Percentiles rank a stretch among this genome's conserved stretches.
Conservation (phyloP, 2,888 invertebrate genomes). For the Notodonta dromedarius region DNA sequence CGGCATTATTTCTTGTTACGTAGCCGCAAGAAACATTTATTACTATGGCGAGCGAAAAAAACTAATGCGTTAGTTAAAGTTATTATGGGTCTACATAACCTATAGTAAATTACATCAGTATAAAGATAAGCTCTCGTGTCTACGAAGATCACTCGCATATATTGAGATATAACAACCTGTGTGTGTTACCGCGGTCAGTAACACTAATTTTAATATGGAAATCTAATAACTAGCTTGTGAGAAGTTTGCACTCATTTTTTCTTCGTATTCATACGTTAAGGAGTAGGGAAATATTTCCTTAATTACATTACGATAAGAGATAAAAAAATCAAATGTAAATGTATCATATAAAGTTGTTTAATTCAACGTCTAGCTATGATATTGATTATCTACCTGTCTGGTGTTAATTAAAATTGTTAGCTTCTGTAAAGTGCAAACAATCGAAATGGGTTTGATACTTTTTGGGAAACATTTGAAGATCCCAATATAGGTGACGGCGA, state of each 20-base stretch:
- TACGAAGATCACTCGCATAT: slow-evolving; percentile 14
- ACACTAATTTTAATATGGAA: slow-evolving; percentile 24
- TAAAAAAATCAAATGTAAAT: background rate
- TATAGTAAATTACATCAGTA: slow-evolving; percentile 26
- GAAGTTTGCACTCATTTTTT: slow-evolving; percentile 17
- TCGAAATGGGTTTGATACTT: background rate
- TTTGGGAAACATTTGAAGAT: slow-evolving; percentile 12
- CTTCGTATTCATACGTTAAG: slow-evolving; percentile 6
- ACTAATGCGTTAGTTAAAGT: slow-evolving; percentile 30
- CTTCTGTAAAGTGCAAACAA: background rate
- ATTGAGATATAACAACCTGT: slow-evolving; percentile 7
- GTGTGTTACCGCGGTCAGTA: slow-evolving; percentile 25
- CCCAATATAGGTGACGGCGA: slow-evolving; percentile 15
- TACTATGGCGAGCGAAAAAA: slow-evolving; percentile 29
- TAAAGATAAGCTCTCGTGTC: slow-evolving; percentile 18
- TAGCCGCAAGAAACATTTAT: slow-evolving; percentile 34
- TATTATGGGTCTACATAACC: slow-evolving; percentile 32
- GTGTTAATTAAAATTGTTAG: too few species aligned
- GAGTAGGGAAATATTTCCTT: slow-evolving; percentile 11
- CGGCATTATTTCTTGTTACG: slow-evolving; percentile 29
- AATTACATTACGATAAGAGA: background rate
- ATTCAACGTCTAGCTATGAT: too few species aligned
- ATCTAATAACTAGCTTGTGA: slow-evolving; percentile 9
- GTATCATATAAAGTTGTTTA: background rate
- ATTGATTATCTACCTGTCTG: too few species aligned